A percentile compares a stretch with the other conserved stretches of the same genome.
Conservation (phyloP, 2,113 vertebrate genomes). For the Hiodon tergisus region DNA sequence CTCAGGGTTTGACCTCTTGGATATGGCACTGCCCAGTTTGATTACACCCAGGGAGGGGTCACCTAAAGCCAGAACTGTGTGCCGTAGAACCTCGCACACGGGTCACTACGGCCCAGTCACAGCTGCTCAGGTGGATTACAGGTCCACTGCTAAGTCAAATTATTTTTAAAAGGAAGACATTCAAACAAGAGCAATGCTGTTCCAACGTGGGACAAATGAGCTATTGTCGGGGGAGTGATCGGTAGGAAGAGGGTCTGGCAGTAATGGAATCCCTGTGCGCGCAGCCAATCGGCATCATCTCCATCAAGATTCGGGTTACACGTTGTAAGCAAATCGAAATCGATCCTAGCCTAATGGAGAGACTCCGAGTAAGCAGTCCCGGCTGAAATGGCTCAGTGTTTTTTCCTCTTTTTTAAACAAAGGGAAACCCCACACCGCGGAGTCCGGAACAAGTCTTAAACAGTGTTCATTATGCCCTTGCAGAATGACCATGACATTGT, state of each 20-base stretch:
- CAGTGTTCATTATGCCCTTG: too few species aligned
- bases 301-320: constrained; percentile 14
- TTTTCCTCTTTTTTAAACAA: neutral
- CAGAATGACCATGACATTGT: too few species aligned
- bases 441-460: too few species aligned
- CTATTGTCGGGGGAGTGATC: constrained; percentile 5
- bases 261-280: neutral
- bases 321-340: constrained; percentile 22
- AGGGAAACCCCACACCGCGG: neutral
- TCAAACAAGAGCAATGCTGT: constrained; percentile 8
- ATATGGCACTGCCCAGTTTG: too few species aligned
- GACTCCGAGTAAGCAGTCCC: neutral
- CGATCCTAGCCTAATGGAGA: constrained; percentile 2
- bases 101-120: too few species aligned
- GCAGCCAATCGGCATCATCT: neutral
- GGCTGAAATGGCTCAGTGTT: constrained; percentile 4
- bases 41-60: too few species aligned
- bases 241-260: neutral
- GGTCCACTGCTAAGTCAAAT: too few species aligned
- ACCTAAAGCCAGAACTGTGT: too few species aligned
- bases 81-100: too few species aligned
- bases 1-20: too few species aligned
- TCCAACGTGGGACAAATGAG: constrained; percentile 11
- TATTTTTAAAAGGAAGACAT: neutral
- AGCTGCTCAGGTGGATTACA: too few species aligned